These are phyloP conservation scores for Monopterus albus DNA, from an alignment of 2,113 vertebrate species.

Conservation along the genomic window DNA sequence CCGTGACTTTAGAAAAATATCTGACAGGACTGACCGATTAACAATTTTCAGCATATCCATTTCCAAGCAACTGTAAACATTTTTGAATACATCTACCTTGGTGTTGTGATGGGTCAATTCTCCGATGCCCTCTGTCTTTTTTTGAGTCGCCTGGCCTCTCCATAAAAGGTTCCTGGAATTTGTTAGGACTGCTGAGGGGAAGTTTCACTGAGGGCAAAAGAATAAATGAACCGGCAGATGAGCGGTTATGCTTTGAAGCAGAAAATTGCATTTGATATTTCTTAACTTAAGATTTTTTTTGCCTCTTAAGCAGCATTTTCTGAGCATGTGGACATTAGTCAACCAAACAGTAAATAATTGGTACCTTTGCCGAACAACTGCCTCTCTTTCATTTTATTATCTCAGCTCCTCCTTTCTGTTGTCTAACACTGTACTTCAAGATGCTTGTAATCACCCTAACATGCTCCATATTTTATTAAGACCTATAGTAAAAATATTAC, in stretches of 20 bases:
- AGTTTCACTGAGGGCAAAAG: constrained; percentile 71
- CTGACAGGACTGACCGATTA: too few species aligned
- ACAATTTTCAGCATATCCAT: too few species aligned
- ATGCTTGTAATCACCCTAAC: too few species aligned
- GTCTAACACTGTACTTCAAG: background rate
- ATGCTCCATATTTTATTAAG: background rate
- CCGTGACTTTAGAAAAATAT: too few species aligned
- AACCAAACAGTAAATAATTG: constrained; percentile 16
- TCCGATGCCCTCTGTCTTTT: constrained; percentile 87
- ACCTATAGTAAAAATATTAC: background rate
- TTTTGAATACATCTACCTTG: constrained; percentile 90
- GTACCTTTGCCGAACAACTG: constrained; percentile 35
- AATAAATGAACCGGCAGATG: constrained; percentile 28
- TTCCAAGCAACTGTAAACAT: too few species aligned
- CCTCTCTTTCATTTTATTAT: constrained; percentile 19
- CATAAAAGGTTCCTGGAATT: constrained; percentile 72
- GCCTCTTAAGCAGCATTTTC: constrained; percentile 66
- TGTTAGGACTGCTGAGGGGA: constrained; percentile 71
- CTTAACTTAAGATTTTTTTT: background rate
- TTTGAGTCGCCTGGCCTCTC: constrained; percentile 84
- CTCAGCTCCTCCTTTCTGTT: constrained; percentile 2
- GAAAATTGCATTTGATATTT: background rate
- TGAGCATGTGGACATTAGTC: constrained; percentile 54
- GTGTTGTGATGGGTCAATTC: constrained; percentile 80
- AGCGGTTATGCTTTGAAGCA: background rate